A percentile compares a stretch with the other conserved stretches of the same genome.
phyloP scores from a whole-genome alignment of 2,888 invertebrate genomes.

The Ornithoptera priamus region DNA sequence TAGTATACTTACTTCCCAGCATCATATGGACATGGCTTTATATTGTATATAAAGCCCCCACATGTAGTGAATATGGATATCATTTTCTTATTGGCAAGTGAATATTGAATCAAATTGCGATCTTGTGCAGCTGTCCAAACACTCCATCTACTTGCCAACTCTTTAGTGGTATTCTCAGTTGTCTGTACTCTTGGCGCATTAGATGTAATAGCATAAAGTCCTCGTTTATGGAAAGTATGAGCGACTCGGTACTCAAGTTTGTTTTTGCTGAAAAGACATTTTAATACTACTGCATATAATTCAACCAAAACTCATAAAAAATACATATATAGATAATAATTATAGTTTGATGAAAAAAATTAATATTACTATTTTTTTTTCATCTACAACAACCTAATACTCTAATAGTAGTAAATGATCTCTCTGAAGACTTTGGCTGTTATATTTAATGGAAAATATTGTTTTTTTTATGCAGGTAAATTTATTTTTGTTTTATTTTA shows the following conservation, averaged over 20 bases:
- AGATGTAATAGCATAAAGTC: constrained; percentile 82
- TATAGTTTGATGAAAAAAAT: not conserved
- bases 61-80: constrained; percentile 76
- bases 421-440: no score
- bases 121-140: constrained; percentile 84
- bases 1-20: constrained; percentile 79
- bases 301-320: no score
- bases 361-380: no score
- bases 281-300: not conserved
- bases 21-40: constrained; percentile 84
- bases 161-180: constrained; percentile 1
- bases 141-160: constrained; percentile 41
- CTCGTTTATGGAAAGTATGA: constrained; percentile 77
- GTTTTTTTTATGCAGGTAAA: no score
- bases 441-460: no score
- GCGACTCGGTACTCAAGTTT: constrained; percentile 55
- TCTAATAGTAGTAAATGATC: no score
- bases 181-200: constrained; percentile 58
- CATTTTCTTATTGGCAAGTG: constrained; percentile 53
- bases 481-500: no score
- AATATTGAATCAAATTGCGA: constrained; percentile 77
- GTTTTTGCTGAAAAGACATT: constrained; percentile 51
- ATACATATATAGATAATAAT: not conserved
- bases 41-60: constrained; percentile 82
- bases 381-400: no score